These are phyloP conservation scores for Sinonovacula constricta DNA, from an alignment of 1,140 invertebrate genomes.

Conservation along the genomic window DNA sequence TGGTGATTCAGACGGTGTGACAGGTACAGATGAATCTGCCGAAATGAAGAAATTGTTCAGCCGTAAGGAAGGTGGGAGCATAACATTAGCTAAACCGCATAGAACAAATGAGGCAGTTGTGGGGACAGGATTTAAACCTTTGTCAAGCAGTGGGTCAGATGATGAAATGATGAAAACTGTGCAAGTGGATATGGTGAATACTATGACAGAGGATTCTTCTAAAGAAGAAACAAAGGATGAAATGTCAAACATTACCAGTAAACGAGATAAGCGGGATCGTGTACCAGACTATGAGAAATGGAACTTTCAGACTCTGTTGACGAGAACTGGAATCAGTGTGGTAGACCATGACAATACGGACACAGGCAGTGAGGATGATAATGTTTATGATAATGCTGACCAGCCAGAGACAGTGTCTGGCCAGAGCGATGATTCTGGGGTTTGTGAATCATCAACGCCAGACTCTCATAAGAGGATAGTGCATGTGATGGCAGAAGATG, in stretches of 20 bases:
- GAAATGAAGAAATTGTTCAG: slow-evolving; percentile 19
- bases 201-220: neutral
- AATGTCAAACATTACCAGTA: too few relatives aligned
- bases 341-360: slow-evolving; percentile 25
- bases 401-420: slow-evolving; percentile 10
- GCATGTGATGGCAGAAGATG: too few relatives aligned
- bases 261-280: too few relatives aligned
- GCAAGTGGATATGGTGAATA: too few relatives aligned
- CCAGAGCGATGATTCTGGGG: slow-evolving; percentile 38
- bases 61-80: neutral
- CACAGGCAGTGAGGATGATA: slow-evolving; percentile 40
- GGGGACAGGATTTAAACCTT: slow-evolving; percentile 5
- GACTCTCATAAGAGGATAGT: too few relatives aligned
- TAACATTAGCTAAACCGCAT: neutral
- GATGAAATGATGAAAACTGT: too few relatives aligned
- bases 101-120: slow-evolving; percentile 8
- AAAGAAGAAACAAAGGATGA: neutral
- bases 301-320: slow-evolving; percentile 33
- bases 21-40: slow-evolving; percentile 15
- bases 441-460: too few relatives aligned
- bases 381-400: slow-evolving; percentile 15
- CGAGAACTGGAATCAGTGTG: slow-evolving; percentile 18
- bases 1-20: too few relatives aligned
- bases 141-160: too few relatives aligned
- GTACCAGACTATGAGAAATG: slow-evolving; percentile 49